These are phyloP conservation scores for Quadroppia sp. DNA, from an alignment of 2,888 invertebrate genomes.

Conservation along the genomic window DNA sequence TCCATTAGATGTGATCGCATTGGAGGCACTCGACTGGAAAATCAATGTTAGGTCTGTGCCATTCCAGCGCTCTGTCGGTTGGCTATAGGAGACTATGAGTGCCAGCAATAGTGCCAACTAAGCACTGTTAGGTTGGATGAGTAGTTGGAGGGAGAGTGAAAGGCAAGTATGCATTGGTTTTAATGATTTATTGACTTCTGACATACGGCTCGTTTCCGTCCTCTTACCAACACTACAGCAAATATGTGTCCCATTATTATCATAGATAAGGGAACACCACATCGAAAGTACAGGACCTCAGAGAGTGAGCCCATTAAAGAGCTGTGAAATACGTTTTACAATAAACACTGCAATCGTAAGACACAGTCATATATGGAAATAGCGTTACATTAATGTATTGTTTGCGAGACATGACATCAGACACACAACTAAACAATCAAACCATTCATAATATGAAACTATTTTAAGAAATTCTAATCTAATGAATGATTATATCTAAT, in stretches of 20 bases:
- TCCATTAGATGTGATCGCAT: constrained; percentile 8
- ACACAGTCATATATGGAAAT: not conserved
- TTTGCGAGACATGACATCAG: not conserved
- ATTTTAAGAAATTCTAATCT: not conserved
- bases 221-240: constrained; percentile 3
- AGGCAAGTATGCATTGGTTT: constrained; percentile 3
- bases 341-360: not conserved
- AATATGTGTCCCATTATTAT: constrained; percentile 26
- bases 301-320: not conserved
- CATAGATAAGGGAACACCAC: constrained; percentile 6
- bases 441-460: not conserved
- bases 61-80: not conserved
- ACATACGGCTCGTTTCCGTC: constrained; percentile 32
- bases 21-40: constrained; percentile 13
- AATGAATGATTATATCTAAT: not conserved
- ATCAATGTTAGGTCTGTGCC: constrained; percentile 8
- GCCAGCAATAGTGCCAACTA: not conserved
- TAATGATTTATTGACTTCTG: constrained; percentile 32
- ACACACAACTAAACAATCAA: not conserved
- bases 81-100: constrained; percentile 1
- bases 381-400: not conserved
- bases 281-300: constrained; percentile 21
- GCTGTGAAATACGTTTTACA: not conserved
- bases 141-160: not conserved
- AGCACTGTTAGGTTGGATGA: constrained; percentile 2